Evolutionary conservation across 2,113 vertebrate species (phyloP).

Genomic region (Arizona elegans): DNA sequence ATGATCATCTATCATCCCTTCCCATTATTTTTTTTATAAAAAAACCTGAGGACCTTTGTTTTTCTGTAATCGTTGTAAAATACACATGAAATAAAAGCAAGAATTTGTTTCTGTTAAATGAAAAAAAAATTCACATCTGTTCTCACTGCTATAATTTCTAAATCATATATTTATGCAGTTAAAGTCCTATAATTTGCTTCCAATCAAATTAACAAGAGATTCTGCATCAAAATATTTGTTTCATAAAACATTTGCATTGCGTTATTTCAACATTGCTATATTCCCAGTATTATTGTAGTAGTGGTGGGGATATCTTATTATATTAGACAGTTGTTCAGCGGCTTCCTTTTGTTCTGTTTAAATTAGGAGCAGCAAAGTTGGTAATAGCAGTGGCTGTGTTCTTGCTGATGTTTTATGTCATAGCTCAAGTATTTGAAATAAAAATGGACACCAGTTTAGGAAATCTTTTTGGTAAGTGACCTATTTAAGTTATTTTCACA

Average conservation of each 20-base stretch:
- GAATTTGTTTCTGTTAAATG: neutral
- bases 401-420: slow-evolving; percentile 84
- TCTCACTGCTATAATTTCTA: neutral
- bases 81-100: neutral
- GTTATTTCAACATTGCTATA: neutral
- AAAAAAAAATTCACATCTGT: neutral
- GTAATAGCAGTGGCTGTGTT: slow-evolving; percentile 75
- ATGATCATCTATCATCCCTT: neutral
- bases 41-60: neutral
- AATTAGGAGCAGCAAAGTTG: slow-evolving; percentile 83
- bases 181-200: neutral
- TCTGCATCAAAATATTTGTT: neutral
- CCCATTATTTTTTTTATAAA: neutral
- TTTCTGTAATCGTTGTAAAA: neutral
- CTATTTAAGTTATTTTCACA: slow-evolving; percentile 16
- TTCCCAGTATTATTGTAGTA: neutral
- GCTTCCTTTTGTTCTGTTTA: neutral
- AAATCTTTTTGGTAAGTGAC: slow-evolving; percentile 82
- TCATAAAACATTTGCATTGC: neutral
- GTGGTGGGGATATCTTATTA: neutral
- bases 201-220: too few relatives aligned
- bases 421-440: slow-evolving; percentile 88
- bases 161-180: neutral
- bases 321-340: neutral
- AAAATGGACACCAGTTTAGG: slow-evolving; percentile 82